Evolutionary conservation across 1,140 invertebrate genomes (phyloP), one percentile per base, ranked within the genome.

Genomic region (Conopomorpha cramerella): DNA sequence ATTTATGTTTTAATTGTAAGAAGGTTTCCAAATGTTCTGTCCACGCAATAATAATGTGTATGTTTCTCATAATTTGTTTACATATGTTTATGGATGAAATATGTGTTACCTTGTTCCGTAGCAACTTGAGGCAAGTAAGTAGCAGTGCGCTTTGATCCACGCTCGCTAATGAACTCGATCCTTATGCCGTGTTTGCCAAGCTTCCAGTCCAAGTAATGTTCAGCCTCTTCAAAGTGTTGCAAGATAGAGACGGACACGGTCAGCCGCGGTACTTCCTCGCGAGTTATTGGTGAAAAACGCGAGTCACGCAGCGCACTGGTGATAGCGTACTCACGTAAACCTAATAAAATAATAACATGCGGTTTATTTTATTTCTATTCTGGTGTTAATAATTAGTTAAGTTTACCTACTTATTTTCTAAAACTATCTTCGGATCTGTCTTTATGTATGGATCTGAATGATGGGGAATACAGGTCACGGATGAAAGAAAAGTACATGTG

Each of bases 111-210:
- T 90, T 99, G 97, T 74, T 99, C 96, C 38, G 86, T 85, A 49
- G 96, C 95, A 38, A 99, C 95, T 80, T 99, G 91, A 33, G 97
- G 97, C 62, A 99, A 83, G 79, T 98, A 99, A 51, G 97, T 99
- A 46, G 97, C 96, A 45, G 93, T 98, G 54, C 94, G 86, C 60
- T 95, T 94, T 46, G 89, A 89, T 40, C 96, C 96, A 55, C 94
- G 92, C 57, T 99, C 96, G 74, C 93, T 96, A 38, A 89, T 76
- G 60, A 99, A 99, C 80, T 99, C 96, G 48, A 99, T 99, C 31
- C 96, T 85, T 54, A 99, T 99, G 16, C 97, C 97, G 78, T 99
- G 97, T 25, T 91, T 84, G 11, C 97, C 97, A 36, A 99, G 84
- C 80, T 95, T 90, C 97, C 97, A 99, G 77, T 99, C 97, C 44